Conservation (phyloP, 2,113 vertebrate species). For the Campylomormyrus numenius region DNA sequence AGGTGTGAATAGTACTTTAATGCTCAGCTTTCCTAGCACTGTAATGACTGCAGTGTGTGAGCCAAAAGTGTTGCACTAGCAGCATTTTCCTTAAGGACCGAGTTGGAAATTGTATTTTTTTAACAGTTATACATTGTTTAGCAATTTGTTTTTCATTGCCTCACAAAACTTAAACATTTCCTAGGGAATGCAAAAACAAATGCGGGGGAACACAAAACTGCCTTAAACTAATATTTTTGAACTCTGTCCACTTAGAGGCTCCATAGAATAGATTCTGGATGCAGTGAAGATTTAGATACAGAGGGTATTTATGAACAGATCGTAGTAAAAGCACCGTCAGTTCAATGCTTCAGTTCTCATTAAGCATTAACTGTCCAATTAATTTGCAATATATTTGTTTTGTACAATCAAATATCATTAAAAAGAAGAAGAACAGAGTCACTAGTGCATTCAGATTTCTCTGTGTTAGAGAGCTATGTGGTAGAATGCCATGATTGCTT, state of each 20-base stretch:
- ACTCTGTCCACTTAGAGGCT: not conserved
- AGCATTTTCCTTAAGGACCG: not conserved
- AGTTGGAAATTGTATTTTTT: not conserved
- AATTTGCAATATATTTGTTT: not conserved
- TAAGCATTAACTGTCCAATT: not conserved
- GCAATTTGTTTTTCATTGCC: not conserved
- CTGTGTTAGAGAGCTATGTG: constrained; percentile 28
- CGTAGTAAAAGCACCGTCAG: not conserved
- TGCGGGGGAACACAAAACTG: not conserved
- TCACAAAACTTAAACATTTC: not conserved
- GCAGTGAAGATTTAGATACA: not conserved
- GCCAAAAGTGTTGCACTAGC: not conserved
- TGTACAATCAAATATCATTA: not conserved
- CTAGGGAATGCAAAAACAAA: not conserved
- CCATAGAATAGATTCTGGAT: not conserved
- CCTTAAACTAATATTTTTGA: not conserved
- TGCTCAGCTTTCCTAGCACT: not conserved
- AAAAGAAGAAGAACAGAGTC: not conserved
- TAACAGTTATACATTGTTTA: not conserved
- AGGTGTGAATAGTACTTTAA: not conserved
- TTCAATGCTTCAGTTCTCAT: not conserved
- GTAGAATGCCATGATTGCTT: constrained; percentile 34
- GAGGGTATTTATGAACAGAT: not conserved
- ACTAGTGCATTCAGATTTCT: constrained; percentile 15
- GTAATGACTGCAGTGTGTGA: not conserved